Percentiles rank a stretch among this genome's conserved stretches.
These are phyloP conservation scores for Henricia sp. DNA, from an alignment of 53 echinoderm and acorn worm genomes.

Conservation along the genomic window DNA sequence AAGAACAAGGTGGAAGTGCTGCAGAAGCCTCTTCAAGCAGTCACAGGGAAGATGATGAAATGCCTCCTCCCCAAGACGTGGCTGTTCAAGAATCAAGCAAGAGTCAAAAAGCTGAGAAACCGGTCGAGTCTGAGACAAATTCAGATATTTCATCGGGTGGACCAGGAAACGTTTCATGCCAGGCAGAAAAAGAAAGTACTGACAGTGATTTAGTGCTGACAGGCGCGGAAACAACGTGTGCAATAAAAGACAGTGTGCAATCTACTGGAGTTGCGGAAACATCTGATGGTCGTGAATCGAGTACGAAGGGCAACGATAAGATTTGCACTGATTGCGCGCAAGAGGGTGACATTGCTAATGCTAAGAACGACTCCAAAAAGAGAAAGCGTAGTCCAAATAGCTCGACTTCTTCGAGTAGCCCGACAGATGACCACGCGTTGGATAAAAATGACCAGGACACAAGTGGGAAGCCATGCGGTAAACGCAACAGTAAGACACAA, in stretches of 20 bases:
- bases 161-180: neutral
- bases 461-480: constrained; percentile 25
- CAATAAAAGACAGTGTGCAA: constrained; percentile 36
- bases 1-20: neutral
- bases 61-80: neutral
- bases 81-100: neutral
- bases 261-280: neutral
- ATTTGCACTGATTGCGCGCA: neutral
- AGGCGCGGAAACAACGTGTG: too few species aligned
- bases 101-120: neutral
- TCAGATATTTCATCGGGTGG: neutral
- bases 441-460: neutral
- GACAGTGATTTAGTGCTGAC: too few species aligned
- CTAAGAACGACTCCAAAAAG: constrained; percentile 61
- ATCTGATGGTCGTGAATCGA: neutral
- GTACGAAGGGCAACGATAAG: neutral
- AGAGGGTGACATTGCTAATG: neutral
- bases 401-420: constrained; percentile 64
- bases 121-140: neutral
- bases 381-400: constrained; percentile 64
- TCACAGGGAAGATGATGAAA: constrained; percentile 23
- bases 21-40: neutral
- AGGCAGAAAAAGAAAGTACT: constrained; percentile 13
- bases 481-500: constrained; percentile 48
- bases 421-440: constrained; percentile 55